Base-by-base conservation (phyloP, 2,888 invertebrate species). In the Diloba caeruleocephala region DNA sequence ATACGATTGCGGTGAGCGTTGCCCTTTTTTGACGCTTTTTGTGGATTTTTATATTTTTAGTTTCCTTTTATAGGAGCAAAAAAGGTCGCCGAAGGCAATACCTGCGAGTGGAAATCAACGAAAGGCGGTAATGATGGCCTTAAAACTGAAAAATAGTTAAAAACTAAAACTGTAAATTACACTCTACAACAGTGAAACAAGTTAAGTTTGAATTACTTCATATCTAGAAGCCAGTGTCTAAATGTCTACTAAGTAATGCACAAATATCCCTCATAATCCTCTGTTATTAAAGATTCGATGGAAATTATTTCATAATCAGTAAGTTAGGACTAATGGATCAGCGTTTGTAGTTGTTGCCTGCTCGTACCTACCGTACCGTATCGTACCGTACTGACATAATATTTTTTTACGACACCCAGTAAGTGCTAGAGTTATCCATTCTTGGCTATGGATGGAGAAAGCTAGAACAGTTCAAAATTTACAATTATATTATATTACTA, bases 1-100 rank as follows among this genome's bases (percentile, higher is more conserved):
- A 89, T 86, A 89, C 82, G 85, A 82, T 81, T 80, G 81, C 81
- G 72, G 72, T 70, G 29, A 59, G 45, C 64, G 64, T 53, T 34
- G 58, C 55, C 70, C 56, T 57, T 56, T 52, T 62, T 58, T 50
- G 53, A 67, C 67, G 62, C 61, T 66, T 78, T 75, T 72, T 79
- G 72, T 71, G 70, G 54, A 46, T 44, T 57, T 51, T 38, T 45
- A 56, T 65, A 61, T 72, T 56, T 63, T 65, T 52, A 61, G 52
- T 48, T 31, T 43, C 51, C 48, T 54, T 51, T 52, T 65, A 37
- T 45, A 54, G 51, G 43, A 38, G 52, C 37, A 42, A 38, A 51
- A 61, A 57, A 39, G 38, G 61, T 37, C 37, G n/a, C 33, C 7
- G 13, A 15, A 14, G 10, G 41, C 13, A 54, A 60, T 46, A 26